These are phyloP conservation scores for Fragum sueziense DNA, from an alignment of 2,888 invertebrate genomes.

Conservation along the genomic window DNA sequence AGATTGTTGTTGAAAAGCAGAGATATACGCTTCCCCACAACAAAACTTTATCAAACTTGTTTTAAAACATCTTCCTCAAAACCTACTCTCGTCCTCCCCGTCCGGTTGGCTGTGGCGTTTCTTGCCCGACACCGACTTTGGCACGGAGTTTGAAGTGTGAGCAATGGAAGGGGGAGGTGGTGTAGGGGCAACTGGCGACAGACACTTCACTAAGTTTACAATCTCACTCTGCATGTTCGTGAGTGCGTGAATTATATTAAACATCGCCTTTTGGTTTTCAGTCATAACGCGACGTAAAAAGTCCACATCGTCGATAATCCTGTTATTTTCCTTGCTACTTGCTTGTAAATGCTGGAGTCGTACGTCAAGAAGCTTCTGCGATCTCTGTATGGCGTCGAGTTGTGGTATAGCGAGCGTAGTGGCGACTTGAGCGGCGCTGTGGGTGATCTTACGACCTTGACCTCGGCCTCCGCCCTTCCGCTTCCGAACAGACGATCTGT, in stretches of 20 bases:
- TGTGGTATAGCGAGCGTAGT: slow-evolving; percentile 81
- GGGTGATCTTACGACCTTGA: slow-evolving; percentile 70
- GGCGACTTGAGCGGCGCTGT: slow-evolving; percentile 74
- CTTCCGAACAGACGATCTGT: slow-evolving; percentile 47
- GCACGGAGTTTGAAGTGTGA: slow-evolving; percentile 50
- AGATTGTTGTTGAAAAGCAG: no score
- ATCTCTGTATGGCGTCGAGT: slow-evolving; percentile 81
- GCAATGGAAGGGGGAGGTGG: slow-evolving; percentile 56
- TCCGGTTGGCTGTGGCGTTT: slow-evolving; percentile 56
- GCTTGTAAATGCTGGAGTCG: slow-evolving; percentile 81
- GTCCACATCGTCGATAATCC: slow-evolving; percentile 81
- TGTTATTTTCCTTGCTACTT: slow-evolving; percentile 80
- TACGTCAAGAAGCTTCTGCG: slow-evolving; percentile 81
- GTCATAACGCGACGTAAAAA: slow-evolving; percentile 81
- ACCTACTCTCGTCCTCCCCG: slow-evolving; percentile 60
- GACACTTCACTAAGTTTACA: slow-evolving; percentile 75
- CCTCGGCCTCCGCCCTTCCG: slow-evolving; percentile 63
- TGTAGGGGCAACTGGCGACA: slow-evolving; percentile 65
- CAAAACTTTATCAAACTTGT: no score
- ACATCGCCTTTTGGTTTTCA: slow-evolving; percentile 82
- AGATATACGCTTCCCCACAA: no score
- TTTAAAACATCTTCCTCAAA: no score
- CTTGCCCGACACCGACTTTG: slow-evolving; percentile 31
- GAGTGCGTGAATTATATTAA: slow-evolving; percentile 80
- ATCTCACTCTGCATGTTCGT: slow-evolving; percentile 81